These are phyloP conservation scores for Osedax fenrisi DNA, from an alignment of 2,888 invertebrate genomes.

Conservation along the genomic window DNA sequence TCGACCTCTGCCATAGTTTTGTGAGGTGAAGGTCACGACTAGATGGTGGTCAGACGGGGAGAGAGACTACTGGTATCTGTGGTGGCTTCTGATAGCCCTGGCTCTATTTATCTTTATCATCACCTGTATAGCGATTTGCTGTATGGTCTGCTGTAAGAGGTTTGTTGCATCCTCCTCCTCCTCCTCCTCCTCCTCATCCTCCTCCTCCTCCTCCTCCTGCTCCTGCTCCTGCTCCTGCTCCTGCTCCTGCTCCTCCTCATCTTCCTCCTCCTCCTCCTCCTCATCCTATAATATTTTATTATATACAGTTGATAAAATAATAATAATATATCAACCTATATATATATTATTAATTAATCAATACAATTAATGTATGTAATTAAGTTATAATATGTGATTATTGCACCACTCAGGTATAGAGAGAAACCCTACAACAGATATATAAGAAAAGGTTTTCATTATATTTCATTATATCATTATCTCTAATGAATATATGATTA, in stretches of 20 bases:
- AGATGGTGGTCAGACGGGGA: constrained; percentile 36
- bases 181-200: too few species aligned
- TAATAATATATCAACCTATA: too few species aligned
- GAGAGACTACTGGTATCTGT: constrained; percentile 35
- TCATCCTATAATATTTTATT: too few species aligned
- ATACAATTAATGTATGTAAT: too few species aligned
- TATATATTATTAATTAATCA: not conserved
- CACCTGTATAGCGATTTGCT: constrained; percentile 32
- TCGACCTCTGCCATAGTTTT: constrained; percentile 18
- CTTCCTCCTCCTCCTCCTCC: too few species aligned
- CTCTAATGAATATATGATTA: too few species aligned
- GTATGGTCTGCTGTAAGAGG: constrained; percentile 29
- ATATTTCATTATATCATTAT: not conserved
- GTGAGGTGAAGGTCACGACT: constrained; percentile 33
- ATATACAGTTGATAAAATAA: too few species aligned
- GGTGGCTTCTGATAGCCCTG: constrained; percentile 37
- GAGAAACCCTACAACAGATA: not conserved
- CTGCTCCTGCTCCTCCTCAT: too few species aligned
- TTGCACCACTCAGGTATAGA: not conserved
- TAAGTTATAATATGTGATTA: too few species aligned
- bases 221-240: too few species aligned
- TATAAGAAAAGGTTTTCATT: not conserved
- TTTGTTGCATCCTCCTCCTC: not conserved
- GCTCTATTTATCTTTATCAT: constrained; percentile 35
- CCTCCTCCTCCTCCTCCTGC: too few species aligned